phyloP scores from a whole-genome alignment of 2,888 invertebrate species.

The Phoronis australis region DNA sequence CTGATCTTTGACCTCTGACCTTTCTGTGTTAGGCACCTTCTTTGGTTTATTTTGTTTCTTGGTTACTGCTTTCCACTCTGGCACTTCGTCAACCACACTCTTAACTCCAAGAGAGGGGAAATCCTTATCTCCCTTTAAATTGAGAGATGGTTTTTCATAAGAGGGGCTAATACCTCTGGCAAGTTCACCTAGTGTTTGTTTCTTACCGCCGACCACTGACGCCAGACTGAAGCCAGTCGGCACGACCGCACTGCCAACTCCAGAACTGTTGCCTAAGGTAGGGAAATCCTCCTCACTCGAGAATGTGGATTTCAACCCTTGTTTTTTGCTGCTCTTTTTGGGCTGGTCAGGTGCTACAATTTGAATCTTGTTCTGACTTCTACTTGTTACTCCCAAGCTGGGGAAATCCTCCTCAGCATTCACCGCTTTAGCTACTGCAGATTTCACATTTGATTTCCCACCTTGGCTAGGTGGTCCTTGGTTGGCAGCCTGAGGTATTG shows the following conservation, averaged over 20 bases:
- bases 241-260: neutral
- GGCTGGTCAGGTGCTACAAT: conserved; percentile 4
- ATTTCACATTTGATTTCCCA: neutral
- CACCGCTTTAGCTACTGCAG: neutral
- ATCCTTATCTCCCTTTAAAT: too few relatives aligned
- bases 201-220: too few relatives aligned
- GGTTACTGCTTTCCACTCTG: neutral
- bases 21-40: neutral
- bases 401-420: conserved; percentile 43
- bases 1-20: neutral
- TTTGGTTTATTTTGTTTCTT: neutral
- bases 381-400: conserved; percentile 36
- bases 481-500: neutral
- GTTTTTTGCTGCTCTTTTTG: too few relatives aligned
- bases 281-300: conserved; percentile 3
- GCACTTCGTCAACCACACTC: too few relatives aligned
- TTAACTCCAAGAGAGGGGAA: too few relatives aligned
- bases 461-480: neutral
- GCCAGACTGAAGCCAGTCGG: neutral
- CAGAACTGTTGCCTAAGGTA: neutral
- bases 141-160: neutral
- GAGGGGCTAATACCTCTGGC: neutral
- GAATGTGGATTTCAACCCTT: neutral
- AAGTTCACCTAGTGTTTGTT: too few relatives aligned
- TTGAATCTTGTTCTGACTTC: too few relatives aligned